phyloP scores from a whole-genome alignment of 30 jellyfish, hydroid and myxozoan species.

The Pelagia noctiluca region DNA sequence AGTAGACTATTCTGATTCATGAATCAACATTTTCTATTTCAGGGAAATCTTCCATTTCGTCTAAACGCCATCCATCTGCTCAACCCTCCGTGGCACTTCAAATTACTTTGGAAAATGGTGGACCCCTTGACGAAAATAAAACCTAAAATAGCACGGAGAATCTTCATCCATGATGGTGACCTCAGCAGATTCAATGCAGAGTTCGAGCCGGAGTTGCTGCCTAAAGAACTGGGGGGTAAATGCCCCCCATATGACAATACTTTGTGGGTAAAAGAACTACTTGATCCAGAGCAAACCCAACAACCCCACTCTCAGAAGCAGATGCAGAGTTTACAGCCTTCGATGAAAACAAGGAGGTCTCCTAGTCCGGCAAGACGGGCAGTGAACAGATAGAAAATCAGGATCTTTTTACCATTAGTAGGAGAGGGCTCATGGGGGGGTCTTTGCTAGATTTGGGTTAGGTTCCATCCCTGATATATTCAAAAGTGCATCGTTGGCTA shows the following conservation, averaged over 20 bases:
- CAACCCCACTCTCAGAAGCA: conserved; percentile 42
- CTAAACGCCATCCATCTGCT: conserved; percentile 86
- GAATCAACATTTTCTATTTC: conserved; percentile 19
- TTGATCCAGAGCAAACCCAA: conserved; percentile 83
- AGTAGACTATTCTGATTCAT: too few relatives aligned
- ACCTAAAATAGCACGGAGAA: conserved; percentile 75
- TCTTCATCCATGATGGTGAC: conserved; percentile 93
- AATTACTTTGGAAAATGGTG: conserved; percentile 89
- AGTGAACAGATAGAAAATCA: conserved; percentile 19
- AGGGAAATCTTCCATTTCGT: conserved; percentile 94
- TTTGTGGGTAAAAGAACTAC: conserved; percentile 85
- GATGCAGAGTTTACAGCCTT: conserved; percentile 29
- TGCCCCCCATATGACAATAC: conserved; percentile 81
- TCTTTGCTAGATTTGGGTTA: too few relatives aligned
- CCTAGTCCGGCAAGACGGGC: conserved; percentile 54
- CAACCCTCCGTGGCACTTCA: conserved; percentile 98
- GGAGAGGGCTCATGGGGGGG: too few relatives aligned
- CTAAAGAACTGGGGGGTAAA: conserved; percentile 90
- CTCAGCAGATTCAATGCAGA: conserved; percentile 80
- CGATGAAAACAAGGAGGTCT: conserved; percentile 35
- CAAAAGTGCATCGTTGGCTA: too few relatives aligned
- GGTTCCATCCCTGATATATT: too few relatives aligned
- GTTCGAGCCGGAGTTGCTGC: conserved; percentile 70
- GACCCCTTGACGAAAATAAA: conserved; percentile 75
- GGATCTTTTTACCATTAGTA: not conserved